Evolutionary conservation across 2,888 invertebrate species (phyloP).

Genomic region (Phalera bucephala): DNA sequence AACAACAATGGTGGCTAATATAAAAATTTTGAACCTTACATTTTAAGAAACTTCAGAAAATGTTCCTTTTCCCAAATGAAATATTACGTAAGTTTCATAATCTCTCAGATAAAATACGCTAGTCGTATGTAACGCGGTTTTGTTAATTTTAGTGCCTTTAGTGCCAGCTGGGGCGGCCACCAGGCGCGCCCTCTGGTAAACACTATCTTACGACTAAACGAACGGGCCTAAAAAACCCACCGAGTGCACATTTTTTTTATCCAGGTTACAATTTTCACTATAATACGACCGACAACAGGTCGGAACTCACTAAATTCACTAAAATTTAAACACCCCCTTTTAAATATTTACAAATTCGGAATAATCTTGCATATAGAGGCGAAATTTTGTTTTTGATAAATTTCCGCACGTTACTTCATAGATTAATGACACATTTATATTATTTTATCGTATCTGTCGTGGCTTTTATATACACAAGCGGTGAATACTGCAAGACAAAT

Average conservation of each 20-base stretch:
- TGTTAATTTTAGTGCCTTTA: slow-evolving; percentile 41
- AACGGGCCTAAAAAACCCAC: slow-evolving; percentile 54
- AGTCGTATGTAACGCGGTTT: slow-evolving; percentile 37
- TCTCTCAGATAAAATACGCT: slow-evolving; percentile 41
- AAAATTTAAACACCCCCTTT: slow-evolving; percentile 44
- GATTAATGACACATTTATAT: slow-evolving; percentile 23
- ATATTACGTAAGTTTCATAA: slow-evolving; percentile 46
- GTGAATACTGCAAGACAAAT: slow-evolving; percentile 58
- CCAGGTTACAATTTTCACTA: slow-evolving; percentile 64
- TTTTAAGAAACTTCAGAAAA: slow-evolving; percentile 51
- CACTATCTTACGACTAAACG: slow-evolving; percentile 63
- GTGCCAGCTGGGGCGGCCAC: slow-evolving; percentile 11
- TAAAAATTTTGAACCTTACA: slow-evolving; percentile 60
- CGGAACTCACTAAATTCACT: slow-evolving; percentile 59
- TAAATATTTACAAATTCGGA: slow-evolving; percentile 53
- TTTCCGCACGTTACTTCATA: slow-evolving; percentile 18
- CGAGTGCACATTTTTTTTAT: slow-evolving; percentile 44
- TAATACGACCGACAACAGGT: slow-evolving; percentile 40
- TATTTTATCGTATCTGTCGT: slow-evolving; percentile 19
- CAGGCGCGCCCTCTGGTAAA: slow-evolving; percentile 27
- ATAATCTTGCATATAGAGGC: slow-evolving; percentile 31
- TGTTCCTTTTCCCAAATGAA: slow-evolving; percentile 40
- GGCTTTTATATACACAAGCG: slow-evolving; percentile 61
- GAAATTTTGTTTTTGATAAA: slow-evolving; percentile 14
- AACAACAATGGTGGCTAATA: slow-evolving; percentile 65